Evolutionary conservation across 2,888 invertebrate genomes (phyloP).

Genomic region (Agriotes lineatus): DNA sequence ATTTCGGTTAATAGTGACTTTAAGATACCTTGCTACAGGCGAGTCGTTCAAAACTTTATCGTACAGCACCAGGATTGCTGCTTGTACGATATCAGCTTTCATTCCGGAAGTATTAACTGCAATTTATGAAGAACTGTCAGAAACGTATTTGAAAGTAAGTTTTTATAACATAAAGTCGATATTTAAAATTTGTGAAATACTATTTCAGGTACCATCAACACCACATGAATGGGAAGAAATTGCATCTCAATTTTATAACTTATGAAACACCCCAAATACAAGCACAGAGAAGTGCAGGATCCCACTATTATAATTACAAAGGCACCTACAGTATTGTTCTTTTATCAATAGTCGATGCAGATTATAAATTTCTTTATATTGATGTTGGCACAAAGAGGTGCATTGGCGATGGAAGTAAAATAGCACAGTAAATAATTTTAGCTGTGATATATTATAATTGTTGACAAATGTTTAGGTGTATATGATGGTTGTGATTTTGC

Average conservation of each 20-base stretch:
- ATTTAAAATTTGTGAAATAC: neutral
- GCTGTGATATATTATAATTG: too few relatives aligned
- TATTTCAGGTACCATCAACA: neutral
- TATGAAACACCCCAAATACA: slow-evolving; percentile 19
- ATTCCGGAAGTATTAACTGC: slow-evolving; percentile 15
- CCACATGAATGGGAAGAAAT: slow-evolving; percentile 6
- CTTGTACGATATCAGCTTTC: slow-evolving; percentile 1
- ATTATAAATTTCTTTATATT: slow-evolving; percentile 42
- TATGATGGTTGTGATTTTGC: too few relatives aligned
- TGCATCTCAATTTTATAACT: slow-evolving; percentile 1
- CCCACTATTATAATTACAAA: slow-evolving; percentile 51
- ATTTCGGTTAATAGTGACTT: slow-evolving; percentile 19
- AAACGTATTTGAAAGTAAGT: slow-evolving; percentile 9
- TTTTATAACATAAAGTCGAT: neutral
- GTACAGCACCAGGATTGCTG: slow-evolving; percentile 5
- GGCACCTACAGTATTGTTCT: slow-evolving; percentile 46
- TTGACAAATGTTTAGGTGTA: slow-evolving; percentile 3
- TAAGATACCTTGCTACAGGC: slow-evolving; percentile 11
- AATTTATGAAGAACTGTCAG: slow-evolving; percentile 8
- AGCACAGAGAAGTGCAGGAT: slow-evolving; percentile 48
- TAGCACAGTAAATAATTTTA: too few relatives aligned
- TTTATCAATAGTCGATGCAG: slow-evolving; percentile 29
- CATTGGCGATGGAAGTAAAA: slow-evolving; percentile 6
- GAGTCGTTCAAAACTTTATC: slow-evolving; percentile 15
- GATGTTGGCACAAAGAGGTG: slow-evolving; percentile 49